Evolutionary conservation across 2,797 vertebrate genomes (phyloP).

Genomic region (Xenops minutus): DNA sequence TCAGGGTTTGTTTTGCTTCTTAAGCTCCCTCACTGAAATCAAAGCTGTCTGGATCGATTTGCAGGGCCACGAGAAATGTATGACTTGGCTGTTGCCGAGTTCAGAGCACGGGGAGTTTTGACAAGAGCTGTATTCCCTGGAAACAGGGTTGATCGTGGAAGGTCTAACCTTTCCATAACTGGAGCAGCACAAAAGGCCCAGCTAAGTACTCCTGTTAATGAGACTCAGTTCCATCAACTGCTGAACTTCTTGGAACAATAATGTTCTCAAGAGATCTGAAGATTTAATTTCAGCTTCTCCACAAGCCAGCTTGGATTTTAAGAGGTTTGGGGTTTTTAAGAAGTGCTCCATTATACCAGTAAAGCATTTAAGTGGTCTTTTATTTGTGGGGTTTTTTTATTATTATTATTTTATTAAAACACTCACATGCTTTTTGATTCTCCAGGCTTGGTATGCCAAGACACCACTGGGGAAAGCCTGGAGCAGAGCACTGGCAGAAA

Average conservation of each 20-base stretch:
- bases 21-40: conserved; percentile 25
- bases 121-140: conserved; percentile 14
- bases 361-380: neutral
- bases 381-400: neutral
- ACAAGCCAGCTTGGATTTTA: neutral
- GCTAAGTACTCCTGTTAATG: conserved; percentile 48
- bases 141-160: conserved; percentile 15
- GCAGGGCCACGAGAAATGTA: neutral
- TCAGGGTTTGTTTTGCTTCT: conserved; percentile 34
- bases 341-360: neutral
- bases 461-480: conserved; percentile 80
- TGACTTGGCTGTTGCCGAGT: conserved; percentile 24
- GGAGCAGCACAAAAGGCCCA: conserved; percentile 42
- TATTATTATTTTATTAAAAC: neutral
- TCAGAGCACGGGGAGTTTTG: conserved; percentile 17
- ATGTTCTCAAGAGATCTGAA: neutral
- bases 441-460: conserved; percentile 82
- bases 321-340: neutral
- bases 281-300: conserved; percentile 7
- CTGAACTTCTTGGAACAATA: neutral
- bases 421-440: neutral
- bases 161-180: conserved; percentile 36
- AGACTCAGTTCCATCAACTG: conserved; percentile 16
- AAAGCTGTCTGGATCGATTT: conserved; percentile 28
- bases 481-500: neutral